Percentiles rank a stretch among this genome's conserved stretches.
These are phyloP conservation scores for Ammodytes marinus DNA, from an alignment of 2,113 vertebrate genomes.

Conservation along the genomic window DNA sequence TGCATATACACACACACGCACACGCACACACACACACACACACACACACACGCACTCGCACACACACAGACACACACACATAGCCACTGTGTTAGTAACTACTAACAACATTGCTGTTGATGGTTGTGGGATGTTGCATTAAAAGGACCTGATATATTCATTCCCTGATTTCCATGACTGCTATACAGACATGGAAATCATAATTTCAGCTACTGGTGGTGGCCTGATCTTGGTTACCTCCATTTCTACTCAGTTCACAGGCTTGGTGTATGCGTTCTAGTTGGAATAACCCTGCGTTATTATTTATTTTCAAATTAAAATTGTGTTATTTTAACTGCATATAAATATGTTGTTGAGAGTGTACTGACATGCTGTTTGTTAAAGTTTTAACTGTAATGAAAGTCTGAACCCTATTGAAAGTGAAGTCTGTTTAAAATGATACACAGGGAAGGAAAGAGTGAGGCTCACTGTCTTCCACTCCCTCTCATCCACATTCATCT, in stretches of 20 bases:
- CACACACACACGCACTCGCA: not conserved
- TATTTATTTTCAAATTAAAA: not conserved
- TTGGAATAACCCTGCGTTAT: too few relatives aligned
- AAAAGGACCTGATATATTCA: not conserved
- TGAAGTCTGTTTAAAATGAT: not conserved
- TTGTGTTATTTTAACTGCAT: not conserved
- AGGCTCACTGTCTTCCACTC: slow-evolving; percentile 51
- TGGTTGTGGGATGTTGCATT: not conserved
- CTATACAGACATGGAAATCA: not conserved
- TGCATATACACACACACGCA: slow-evolving; percentile 11
- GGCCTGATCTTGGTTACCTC: not conserved
- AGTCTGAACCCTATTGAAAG: too few relatives aligned
- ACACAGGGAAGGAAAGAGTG: not conserved
- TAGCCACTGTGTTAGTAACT: not conserved
- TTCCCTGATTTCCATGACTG: not conserved
- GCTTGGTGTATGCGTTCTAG: too few relatives aligned
- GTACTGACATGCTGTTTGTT: too few relatives aligned
- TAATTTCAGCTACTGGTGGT: not conserved
- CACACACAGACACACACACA: slow-evolving; percentile 10
- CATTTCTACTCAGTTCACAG: not conserved
- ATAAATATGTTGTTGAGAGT: too few relatives aligned
- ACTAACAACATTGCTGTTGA: slow-evolving; percentile 6
- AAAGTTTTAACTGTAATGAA: too few relatives aligned
- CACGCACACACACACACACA: slow-evolving; percentile 1
- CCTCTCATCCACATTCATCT: not conserved